Conservation (phyloP, 2,113 vertebrate genomes). For the Desmodus rotundus region DNA sequence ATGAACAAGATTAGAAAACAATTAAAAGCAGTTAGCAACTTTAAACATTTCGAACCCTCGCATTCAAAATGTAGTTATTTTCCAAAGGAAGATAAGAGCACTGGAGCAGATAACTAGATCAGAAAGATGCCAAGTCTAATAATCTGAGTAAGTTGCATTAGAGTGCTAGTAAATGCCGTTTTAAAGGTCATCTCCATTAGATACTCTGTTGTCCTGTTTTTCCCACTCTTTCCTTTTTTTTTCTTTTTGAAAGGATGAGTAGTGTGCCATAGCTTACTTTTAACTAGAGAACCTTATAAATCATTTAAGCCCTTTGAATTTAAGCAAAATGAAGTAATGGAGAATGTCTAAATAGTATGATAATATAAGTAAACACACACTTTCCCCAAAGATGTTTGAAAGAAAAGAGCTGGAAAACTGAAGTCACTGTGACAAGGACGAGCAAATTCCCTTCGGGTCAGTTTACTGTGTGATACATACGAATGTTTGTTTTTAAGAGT, state of each 20-base stretch:
- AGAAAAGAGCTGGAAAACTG: constrained; percentile 8
- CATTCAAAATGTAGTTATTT: constrained; percentile 18
- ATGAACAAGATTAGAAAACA: neutral
- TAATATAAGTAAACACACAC: neutral
- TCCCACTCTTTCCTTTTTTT: neutral
- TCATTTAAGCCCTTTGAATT: neutral
- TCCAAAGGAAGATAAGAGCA: neutral
- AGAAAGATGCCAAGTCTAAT: constrained; percentile 13
- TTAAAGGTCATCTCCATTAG: constrained; percentile 41
- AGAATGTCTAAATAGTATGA: neutral
- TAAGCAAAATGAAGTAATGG: constrained; percentile 31
- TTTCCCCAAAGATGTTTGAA: neutral
- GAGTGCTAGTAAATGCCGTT: constrained; percentile 21
- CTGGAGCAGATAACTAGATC: neutral
- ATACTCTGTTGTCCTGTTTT: neutral
- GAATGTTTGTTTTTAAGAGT: neutral
- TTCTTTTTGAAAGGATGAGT: neutral
- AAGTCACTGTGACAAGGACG: neutral
- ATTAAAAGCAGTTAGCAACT: neutral
- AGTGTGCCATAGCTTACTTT: neutral
- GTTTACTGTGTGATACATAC: neutral
- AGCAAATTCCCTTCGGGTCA: neutral
- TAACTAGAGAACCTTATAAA: constrained; percentile 20
- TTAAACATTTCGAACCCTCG: constrained; percentile 4
- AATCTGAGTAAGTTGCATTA: neutral